Evolutionary conservation across 1,140 invertebrate species (phyloP), one percentile per base, ranked within the genome.

Genomic region (Aphis gossypii): DNA sequence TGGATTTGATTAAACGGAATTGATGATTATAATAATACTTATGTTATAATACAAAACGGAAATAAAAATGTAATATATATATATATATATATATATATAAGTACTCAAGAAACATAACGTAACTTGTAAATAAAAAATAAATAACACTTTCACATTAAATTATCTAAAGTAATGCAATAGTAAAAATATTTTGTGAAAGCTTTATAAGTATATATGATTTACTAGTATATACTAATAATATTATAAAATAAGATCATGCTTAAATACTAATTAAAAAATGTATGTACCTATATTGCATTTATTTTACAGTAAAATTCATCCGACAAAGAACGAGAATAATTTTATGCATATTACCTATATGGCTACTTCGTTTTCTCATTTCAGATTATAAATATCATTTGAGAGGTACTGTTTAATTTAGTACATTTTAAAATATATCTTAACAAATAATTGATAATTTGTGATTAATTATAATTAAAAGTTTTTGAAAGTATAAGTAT

Each of bases 71-170:
- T 86, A 86, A 25, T 86, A 86, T 44, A 46, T 46, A 46, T 23
- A 38, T 41, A 44, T 86, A 18, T 35, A 0, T 51, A 20, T 48
- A 48, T 48, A 46, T 14, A 48, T 48, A 51, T 51, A 86, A 14
- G 30, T 86, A 48, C 11, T 44, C 25, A 4, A 87, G 30, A 87
- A 88, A 88, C 84, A 86, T 46, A 30, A 44, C 1, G 5, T 86
- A 88, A 88, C 87, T 48, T 48, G n/a, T 35, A 54, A 51, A 88
- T 51, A 51, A 88, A 88, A n/a, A 60, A 68, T n/a, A 51, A 51
- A 86, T 41, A 88, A 88, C 48, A 88, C 87, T 88, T 88, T 88
- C 87, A 88, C 87, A 51, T 88, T 76, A 76, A 76, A 76, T 76
- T 76, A 76, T 76, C 60, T n/a, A 88, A 88, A 88, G 30, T 88